Conservation (phyloP, 2,888 invertebrate genomes). For the Ctenicera cuprea region DNA sequence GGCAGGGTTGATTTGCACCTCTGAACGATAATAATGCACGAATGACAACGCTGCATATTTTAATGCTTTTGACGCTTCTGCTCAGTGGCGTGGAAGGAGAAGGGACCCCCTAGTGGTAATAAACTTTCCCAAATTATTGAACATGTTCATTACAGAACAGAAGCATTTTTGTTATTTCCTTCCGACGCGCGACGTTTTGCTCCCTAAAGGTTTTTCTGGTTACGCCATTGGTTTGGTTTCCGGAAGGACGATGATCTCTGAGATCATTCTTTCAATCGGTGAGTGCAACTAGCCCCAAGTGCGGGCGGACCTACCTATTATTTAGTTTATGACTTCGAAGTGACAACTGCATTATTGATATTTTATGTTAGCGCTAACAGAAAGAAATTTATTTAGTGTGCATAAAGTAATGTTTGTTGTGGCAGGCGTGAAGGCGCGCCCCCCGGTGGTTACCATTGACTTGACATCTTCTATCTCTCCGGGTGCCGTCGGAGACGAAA, state of each 20-base stretch:
- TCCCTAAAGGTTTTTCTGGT: no score
- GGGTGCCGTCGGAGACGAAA: slow-evolving; percentile 48
- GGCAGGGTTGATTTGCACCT: no score
- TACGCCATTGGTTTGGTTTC: no score
- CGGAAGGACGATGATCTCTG: neutral
- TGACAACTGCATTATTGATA: slow-evolving; percentile 42
- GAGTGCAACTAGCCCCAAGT: neutral
- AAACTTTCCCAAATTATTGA: no score
- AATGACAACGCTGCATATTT: no score
- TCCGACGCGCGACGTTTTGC: no score
- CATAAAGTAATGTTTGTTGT: slow-evolving; percentile 47
- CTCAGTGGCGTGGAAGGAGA: no score
- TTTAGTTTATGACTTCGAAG: slow-evolving; percentile 31
- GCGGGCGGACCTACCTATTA: slow-evolving; percentile 25
- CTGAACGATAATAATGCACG: no score
- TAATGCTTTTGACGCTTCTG: no score
- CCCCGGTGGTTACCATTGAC: slow-evolving; percentile 47
- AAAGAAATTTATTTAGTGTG: slow-evolving; percentile 47
- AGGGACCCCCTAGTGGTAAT: no score
- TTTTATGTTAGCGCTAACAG: slow-evolving; percentile 41
- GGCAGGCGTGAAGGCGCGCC: slow-evolving; percentile 50
- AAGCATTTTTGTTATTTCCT: no score
- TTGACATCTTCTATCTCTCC: slow-evolving; percentile 42
- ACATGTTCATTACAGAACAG: no score
- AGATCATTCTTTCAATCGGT: neutral